phyloP scores from a whole-genome alignment of 2,113 vertebrate genomes.

The Eretmodus cyanostictus region DNA sequence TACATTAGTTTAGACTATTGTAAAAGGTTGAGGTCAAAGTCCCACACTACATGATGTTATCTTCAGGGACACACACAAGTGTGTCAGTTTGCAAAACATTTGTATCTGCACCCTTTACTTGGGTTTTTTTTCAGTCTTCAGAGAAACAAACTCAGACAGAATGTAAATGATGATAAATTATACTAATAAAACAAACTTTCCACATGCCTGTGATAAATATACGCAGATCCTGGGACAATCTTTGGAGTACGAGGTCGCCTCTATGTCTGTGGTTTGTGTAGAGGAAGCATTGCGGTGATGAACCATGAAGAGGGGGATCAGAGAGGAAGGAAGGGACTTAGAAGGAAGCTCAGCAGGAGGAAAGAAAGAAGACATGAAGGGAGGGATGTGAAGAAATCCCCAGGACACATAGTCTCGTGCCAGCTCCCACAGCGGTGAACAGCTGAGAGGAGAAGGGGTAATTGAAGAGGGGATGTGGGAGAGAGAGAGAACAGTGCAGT shows the following conservation, averaged over 20 bases:
- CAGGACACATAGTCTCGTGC: conserved; percentile 35
- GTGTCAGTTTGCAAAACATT: neutral
- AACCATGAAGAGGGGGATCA: conserved; percentile 41
- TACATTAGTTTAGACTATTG: neutral
- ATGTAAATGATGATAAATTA: neutral
- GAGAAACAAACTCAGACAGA: neutral
- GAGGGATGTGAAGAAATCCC: conserved; percentile 52
- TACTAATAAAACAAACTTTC: neutral
- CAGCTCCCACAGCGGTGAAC: conserved; percentile 50
- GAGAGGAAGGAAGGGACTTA: conserved; percentile 66
- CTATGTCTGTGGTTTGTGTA: conserved; percentile 43
- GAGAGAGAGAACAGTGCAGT: neutral
- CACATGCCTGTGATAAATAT: neutral
- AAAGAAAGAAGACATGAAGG: conserved; percentile 44
- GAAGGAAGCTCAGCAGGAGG: conserved; percentile 49
- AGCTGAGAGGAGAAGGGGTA: conserved; percentile 36
- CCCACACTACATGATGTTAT: neutral
- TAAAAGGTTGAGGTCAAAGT: neutral
- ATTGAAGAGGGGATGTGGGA: neutral
- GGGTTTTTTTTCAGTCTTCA: neutral
- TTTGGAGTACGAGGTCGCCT: conserved; percentile 41
- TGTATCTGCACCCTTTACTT: neutral
- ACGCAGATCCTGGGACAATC: neutral
- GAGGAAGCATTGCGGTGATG: conserved; percentile 45
- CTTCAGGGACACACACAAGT: neutral